These are phyloP conservation scores for Lamprologus tigripictilis DNA, from an alignment of 2,113 vertebrate species.

Conservation along the genomic window DNA sequence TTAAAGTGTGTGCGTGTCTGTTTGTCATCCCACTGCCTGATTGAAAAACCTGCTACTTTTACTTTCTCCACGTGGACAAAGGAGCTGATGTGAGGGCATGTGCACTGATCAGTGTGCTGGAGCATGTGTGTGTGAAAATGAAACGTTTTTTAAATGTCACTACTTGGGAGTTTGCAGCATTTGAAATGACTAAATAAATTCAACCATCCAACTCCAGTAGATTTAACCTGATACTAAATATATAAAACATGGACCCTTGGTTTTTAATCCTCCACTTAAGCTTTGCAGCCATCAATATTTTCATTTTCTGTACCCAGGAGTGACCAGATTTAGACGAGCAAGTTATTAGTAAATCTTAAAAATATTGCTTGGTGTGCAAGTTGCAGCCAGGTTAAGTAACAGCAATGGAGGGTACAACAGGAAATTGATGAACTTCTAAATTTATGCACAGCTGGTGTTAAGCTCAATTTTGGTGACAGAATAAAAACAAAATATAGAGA, in stretches of 20 bases:
- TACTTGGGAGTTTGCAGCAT: not conserved
- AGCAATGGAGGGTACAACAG: too few species aligned
- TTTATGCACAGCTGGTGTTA: not conserved
- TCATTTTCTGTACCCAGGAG: not conserved
- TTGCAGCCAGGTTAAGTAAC: not conserved
- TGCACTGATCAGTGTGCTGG: not conserved
- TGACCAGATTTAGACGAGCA: not conserved
- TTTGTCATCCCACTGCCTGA: not conserved
- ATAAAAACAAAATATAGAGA: not conserved
- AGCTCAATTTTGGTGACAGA: not conserved
- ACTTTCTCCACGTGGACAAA: not conserved
- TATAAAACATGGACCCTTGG: not conserved
- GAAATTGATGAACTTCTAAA: not conserved
- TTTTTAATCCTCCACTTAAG: not conserved
- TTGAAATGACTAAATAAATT: not conserved
- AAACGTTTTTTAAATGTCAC: not conserved
- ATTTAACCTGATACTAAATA: not conserved
- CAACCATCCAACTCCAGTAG: not conserved
- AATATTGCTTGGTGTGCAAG: not conserved
- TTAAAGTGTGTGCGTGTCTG: not conserved
- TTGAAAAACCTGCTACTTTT: conserved; percentile 25
- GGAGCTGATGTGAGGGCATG: not conserved
- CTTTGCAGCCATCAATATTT: not conserved
- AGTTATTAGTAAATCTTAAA: not conserved
- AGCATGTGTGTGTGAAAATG: not conserved